These are phyloP conservation scores for Danio jaintianensis DNA, from an alignment of 2,797 vertebrate species.

Conservation along the genomic window DNA sequence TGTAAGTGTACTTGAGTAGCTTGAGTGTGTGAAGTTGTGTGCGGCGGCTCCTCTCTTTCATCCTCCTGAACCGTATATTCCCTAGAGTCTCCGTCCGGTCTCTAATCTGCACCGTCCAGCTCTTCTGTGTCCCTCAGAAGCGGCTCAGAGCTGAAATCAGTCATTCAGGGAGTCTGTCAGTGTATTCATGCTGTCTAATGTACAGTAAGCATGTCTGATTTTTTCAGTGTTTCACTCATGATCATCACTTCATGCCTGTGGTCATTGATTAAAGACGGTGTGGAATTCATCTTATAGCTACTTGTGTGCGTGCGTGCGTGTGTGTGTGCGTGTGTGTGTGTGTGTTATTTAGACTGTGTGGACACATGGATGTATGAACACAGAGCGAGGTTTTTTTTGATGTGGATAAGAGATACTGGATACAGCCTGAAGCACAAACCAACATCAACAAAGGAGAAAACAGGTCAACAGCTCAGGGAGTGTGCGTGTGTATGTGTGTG, in stretches of 20 bases:
- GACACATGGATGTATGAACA: background rate
- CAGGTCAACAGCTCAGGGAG: slow-evolving; percentile 57
- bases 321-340: background rate
- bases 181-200: background rate
- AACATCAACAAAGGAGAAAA: slow-evolving; percentile 63
- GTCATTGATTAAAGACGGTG: background rate
- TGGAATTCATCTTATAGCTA: background rate
- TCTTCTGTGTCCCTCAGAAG: background rate
- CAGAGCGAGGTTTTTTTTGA: background rate
- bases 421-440: slow-evolving; percentile 11
- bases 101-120: background rate
- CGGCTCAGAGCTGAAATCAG: background rate
- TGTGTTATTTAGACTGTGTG: background rate
- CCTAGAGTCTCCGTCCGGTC: background rate
- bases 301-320: background rate
- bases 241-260: background rate
- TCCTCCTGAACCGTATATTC: no score
- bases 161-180: background rate
- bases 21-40: background rate
- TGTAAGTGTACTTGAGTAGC: no score
- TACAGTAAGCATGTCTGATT: background rate
- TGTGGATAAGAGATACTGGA: slow-evolving; percentile 9
- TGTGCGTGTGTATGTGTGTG: slow-evolving; percentile 18
- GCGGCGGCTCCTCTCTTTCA: background rate
- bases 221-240: background rate